Evolutionary conservation across 2,113 vertebrate genomes (phyloP).

Genomic region (Ictalurus furcatus): DNA sequence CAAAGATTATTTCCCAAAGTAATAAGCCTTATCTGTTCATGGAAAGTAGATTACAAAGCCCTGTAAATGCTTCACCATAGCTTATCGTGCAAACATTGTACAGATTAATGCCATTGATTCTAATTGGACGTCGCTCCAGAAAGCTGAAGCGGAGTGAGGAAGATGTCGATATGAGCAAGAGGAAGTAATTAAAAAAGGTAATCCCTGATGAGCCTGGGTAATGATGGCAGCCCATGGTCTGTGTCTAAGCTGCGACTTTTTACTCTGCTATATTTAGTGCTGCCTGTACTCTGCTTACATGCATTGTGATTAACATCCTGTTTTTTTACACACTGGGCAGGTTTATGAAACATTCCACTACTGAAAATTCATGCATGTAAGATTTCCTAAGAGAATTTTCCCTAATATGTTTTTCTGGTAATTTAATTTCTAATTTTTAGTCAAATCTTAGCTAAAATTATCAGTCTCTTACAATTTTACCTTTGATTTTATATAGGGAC

Average conservation of each 20-base stretch:
- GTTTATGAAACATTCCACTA: neutral
- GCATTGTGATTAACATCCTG: conserved; percentile 33
- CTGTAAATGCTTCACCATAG: conserved; percentile 56
- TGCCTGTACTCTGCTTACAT: conserved; percentile 27
- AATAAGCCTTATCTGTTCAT: conserved; percentile 58
- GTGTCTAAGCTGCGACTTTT: conserved; percentile 49
- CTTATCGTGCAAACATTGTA: conserved; percentile 60
- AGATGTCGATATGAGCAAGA: conserved; percentile 54
- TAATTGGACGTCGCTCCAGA: conserved; percentile 57
- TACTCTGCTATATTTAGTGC: conserved; percentile 48
- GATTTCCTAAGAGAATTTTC: neutral
- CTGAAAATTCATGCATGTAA: neutral
- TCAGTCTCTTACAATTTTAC: neutral
- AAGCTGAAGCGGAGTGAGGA: conserved; percentile 46
- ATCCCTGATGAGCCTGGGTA: conserved; percentile 55
- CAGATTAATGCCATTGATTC: conserved; percentile 60
- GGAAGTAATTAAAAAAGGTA: conserved; percentile 63
- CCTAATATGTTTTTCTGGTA: conserved; percentile 8
- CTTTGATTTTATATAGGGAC: neutral
- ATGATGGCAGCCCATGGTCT: conserved; percentile 48
- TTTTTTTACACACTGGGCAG: conserved; percentile 16
- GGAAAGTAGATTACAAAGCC: conserved; percentile 57
- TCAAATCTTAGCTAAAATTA: neutral
- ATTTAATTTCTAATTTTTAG: neutral
- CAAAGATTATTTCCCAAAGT: conserved; percentile 58